A percentile compares a stretch with the other conserved stretches of the same genome.
phyloP scores from a whole-genome alignment of 92 coral and sea anemone species.

The Virgularia gustaviana region DNA sequence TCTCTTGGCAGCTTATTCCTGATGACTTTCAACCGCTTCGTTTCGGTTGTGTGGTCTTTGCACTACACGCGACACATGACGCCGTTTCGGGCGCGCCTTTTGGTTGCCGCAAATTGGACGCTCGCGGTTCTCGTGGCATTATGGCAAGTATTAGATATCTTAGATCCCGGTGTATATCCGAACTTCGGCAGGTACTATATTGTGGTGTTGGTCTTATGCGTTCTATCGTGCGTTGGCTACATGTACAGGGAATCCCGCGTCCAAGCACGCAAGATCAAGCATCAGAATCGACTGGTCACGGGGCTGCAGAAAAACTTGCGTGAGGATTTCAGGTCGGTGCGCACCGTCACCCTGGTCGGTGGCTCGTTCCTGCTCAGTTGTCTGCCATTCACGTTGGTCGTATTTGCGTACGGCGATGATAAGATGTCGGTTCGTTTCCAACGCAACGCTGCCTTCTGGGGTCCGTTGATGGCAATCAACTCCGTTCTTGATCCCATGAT shows the following conservation, averaged over 20 bases:
- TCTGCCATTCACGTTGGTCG: constrained; percentile 3
- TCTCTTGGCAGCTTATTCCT: constrained; percentile 22
- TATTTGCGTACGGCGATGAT: constrained; percentile 14
- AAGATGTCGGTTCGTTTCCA: constrained; percentile 6
- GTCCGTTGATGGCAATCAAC: constrained; percentile 13
- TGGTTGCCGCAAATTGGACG: constrained; percentile 2
- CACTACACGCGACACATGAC: constrained; percentile 17
- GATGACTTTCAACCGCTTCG: constrained; percentile 17
- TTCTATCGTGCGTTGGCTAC: not conserved
- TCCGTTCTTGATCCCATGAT: constrained; percentile 16
- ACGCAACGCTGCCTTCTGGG: not conserved
- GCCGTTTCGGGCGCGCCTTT: not conserved
- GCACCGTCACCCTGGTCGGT: constrained; percentile 16
- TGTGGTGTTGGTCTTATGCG: not conserved
- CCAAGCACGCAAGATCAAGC: not conserved
- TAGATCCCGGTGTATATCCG: not conserved
- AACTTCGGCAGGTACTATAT: constrained; percentile 12
- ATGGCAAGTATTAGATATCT: not conserved
- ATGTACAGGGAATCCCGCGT: not conserved
- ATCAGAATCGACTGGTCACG: constrained; percentile 3
- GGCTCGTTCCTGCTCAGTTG: not conserved
- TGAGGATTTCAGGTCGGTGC: constrained; percentile 15
- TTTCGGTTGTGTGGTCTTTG: constrained; percentile 5
- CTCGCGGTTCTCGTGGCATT: not conserved
- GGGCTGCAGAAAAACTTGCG: constrained; percentile 20